Base-by-base conservation (phyloP, 35 echinoderm and acorn worm genomes). In the Eucidaris tribuloides region DNA sequence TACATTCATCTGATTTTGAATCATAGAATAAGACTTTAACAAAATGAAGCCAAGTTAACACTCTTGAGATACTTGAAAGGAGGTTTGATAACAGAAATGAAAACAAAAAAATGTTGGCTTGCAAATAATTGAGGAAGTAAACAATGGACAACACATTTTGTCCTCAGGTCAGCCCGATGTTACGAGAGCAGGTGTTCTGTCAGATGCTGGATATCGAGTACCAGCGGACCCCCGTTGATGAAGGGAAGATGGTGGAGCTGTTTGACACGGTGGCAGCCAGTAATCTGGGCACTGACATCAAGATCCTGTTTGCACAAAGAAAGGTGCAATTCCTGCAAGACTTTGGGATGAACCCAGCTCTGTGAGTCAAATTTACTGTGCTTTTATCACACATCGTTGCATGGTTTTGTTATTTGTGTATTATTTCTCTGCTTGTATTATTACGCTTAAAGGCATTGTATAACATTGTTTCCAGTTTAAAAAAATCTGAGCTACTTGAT, bases 121-220 rank as follows among this genome's bases (percentile, higher is more conserved):
- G 42, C 31, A 78, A 13, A 1, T 32, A 13, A 0, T 44, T 45
- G 9, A 2, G 15, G 18, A 17, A 43, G 39, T 17, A 30, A 14
- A n/a, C 1, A 44, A 2, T 2, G 20, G 39, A 58, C 31, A 24
- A 7, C 29, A 82, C 32, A 68, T 68, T 78, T 58, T 52, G 7
- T 79, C 40, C 34, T 43, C 36, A 48, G 32, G 45, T 90, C 23
- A 33, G 34, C 42, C 92, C 90, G 65, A 85, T 41, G 9, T 40
- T 74, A 5, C 89, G 86, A 42, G 58, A 71, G 42, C 58, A 84
- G 23, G 22, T 97, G 7, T 97, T 86, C 65, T 77, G 85, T 33
- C 87, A 86, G 43, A 36, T 97, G 64, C 17, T 97, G 36, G 94
- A 97, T 63, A 49, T 97, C n/a, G 94, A 97, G 66, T 85, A 89